Evolutionary conservation across 2,888 invertebrate genomes (phyloP), one percentile per base, ranked within the genome.

Genomic region (Pollenia griseotomentosa): DNA sequence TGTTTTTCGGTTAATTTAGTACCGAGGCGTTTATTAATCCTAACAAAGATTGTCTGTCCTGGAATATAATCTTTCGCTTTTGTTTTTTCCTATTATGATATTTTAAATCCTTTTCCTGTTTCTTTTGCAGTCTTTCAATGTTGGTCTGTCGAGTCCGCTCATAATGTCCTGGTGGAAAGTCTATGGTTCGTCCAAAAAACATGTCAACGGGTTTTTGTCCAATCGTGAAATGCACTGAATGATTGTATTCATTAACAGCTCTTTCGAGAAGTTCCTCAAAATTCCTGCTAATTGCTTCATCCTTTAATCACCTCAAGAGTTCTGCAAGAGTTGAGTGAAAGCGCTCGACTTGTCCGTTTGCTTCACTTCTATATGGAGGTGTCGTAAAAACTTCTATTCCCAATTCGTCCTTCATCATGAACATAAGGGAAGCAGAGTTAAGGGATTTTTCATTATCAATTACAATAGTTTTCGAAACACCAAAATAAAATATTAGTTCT

Each of bases 271-370:
- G 42, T 79, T 88, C 85, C 8, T 86, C 80, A 44, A 88, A 88
- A 11, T 68, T 68, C 5, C 86, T 83, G 48, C 80, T 40, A 11
- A 44, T 55, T 8, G 68, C 73, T 23, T 85, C 82, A 2, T 57
- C 33, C 83, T 88, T 89, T 3, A 88, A 53, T 23, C 88, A 89
- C 65, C 89, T 79, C 80, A 86, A 74, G 9, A 89, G 86, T 71
- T 89, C 88, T 0, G 85, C 63, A 0, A 89, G 23, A 9, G 88
- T 89, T 1, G 88, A 89, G 53, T 88, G 89, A 14, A 68, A 68
- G 23, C 66, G 16, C 9, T 70, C 53, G 10, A 53, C 9, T 70
- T 71, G 53, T 2, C 48, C 48, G 10, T 48, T 48, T 12, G 12
- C 48, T 10, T 14, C 10, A 48, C 14, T 14, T 12, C 4, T 10